Conservation (phyloP, 1,140 invertebrate genomes). For the Temnothorax curvispinosus region DNA sequence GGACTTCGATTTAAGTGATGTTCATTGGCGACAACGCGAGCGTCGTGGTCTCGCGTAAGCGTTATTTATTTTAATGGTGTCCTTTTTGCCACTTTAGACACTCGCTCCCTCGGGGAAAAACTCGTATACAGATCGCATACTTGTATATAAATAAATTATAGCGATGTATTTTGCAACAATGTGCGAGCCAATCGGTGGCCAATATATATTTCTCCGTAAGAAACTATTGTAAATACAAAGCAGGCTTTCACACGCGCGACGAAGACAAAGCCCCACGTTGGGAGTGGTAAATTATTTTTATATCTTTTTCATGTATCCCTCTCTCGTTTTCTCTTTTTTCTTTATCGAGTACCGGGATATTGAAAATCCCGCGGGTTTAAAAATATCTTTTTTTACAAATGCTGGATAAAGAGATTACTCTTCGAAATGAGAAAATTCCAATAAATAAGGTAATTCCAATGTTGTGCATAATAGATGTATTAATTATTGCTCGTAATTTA, state of each 20-base stretch:
- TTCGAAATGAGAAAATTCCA: slow-evolving; percentile 45
- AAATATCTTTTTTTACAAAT: slow-evolving; percentile 59
- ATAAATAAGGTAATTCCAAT: slow-evolving; percentile 67
- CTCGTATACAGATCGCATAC: slow-evolving; percentile 30
- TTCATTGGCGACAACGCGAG: background rate
- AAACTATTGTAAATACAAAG: slow-evolving; percentile 59
- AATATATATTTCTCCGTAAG: slow-evolving; percentile 19
- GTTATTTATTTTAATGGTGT: slow-evolving; percentile 66
- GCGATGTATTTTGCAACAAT: slow-evolving; percentile 37
- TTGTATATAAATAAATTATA: slow-evolving; percentile 69
- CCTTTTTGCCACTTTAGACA: background rate
- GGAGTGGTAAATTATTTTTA: slow-evolving; percentile 71
- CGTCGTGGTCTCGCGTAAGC: slow-evolving; percentile 25
- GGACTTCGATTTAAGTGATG: background rate
- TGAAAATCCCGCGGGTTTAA: slow-evolving; percentile 38
- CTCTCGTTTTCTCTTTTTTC: background rate
- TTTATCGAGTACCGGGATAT: background rate
- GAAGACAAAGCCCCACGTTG: slow-evolving; percentile 1
- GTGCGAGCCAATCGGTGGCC: slow-evolving; percentile 18
- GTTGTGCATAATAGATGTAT: slow-evolving; percentile 74
- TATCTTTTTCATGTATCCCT: slow-evolving; percentile 45
- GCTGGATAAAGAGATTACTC: slow-evolving; percentile 41
- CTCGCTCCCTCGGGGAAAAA: background rate
- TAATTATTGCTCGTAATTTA: slow-evolving; percentile 79
- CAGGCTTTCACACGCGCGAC: slow-evolving; percentile 11